Base-by-base conservation (phyloP, 2,797 vertebrate species). In the Anguilla pacifica region DNA sequence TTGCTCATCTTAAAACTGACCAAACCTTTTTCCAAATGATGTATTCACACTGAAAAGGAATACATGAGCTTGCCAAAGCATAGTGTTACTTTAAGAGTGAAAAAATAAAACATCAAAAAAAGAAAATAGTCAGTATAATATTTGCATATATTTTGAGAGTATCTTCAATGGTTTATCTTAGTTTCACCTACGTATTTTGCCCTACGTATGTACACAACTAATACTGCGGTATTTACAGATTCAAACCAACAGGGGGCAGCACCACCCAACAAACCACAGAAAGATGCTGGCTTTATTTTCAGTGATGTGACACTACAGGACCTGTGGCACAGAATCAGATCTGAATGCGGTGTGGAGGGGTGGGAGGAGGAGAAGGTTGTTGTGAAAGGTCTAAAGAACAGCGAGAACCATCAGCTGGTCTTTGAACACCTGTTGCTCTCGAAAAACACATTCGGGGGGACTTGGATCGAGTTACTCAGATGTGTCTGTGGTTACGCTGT, bases 201-300 rank as follows among this genome's bases (percentile, higher is more conserved):
- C 94, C 92, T 95, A 95, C 95, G 86, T 95, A 96, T 93, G 92
- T 92, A 70, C 89, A 70, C 7, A 90, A 90, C 88, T 92, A 87
- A 89, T 89, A 91, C 81, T 94, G 88, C 91, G 91, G 92, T 95
- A 95, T 96, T 95, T 96, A 95, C 94, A 95, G 2, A 67, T 92
- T 91, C 88, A 92, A 92, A 92, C 95, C 95, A 95, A 93, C 92
- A 94, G 94, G 92, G 93, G 94, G 95, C 95, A 74, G 46, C 83
- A 87, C 87, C 77, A 81, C 77, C 9, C 77, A 49, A 81, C 77
- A 81, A 81, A 81, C 22, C 43, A 25, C 17, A 22, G 4, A 49
- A 49, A 81, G 22, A 49, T 25, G 13, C 39, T 81, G 17, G 6
- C 11, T 46, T 46, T 81, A 67, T 77, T 77, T 35, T 77, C 72